Percentiles rank a stretch among this genome's conserved stretches.
phyloP scores from a whole-genome alignment of 2,797 vertebrate genomes.

The Avahi laniger region DNA sequence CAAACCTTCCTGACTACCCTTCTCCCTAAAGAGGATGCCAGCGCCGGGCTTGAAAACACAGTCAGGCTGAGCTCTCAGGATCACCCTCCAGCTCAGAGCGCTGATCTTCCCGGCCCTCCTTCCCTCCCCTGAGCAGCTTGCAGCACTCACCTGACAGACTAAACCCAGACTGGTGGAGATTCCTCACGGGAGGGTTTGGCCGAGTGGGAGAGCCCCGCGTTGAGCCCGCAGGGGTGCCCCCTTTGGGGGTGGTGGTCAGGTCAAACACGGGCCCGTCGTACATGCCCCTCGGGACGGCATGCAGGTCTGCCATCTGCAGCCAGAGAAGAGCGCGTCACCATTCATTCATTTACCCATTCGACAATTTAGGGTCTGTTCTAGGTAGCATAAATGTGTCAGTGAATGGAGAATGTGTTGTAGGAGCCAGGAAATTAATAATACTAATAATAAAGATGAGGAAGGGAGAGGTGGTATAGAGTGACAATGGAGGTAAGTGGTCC shows the following conservation, averaged over 20 bases:
- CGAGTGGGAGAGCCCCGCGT: constrained; percentile 94
- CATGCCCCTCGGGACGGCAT: constrained; percentile 95
- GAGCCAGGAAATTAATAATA: neutral
- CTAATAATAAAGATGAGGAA: neutral
- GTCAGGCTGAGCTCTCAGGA: neutral
- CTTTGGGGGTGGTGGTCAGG: constrained; percentile 93
- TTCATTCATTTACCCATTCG: too few species aligned
- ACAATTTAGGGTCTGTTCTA: neutral
- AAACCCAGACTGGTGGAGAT: constrained; percentile 98
- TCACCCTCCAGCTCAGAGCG: accelerated
- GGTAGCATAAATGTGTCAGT: neutral
- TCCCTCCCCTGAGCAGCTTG: neutral
- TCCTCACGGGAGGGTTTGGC: constrained; percentile 91
- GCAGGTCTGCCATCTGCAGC: constrained; percentile 93
- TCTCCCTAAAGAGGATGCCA: neutral
- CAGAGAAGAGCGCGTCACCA: neutral
- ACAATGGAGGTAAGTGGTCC: neutral
- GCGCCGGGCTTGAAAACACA: accelerated
- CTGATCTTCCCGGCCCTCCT: accelerated
- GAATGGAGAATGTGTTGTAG: neutral
- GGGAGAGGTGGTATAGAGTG: neutral
- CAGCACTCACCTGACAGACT: constrained; percentile 92
- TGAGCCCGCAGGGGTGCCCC: constrained; percentile 93
- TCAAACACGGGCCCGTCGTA: constrained; percentile 98
- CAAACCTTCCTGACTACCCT: neutral